phyloP scores from a whole-genome alignment of 2,888 invertebrate genomes.

The Coremacera marginata region DNA sequence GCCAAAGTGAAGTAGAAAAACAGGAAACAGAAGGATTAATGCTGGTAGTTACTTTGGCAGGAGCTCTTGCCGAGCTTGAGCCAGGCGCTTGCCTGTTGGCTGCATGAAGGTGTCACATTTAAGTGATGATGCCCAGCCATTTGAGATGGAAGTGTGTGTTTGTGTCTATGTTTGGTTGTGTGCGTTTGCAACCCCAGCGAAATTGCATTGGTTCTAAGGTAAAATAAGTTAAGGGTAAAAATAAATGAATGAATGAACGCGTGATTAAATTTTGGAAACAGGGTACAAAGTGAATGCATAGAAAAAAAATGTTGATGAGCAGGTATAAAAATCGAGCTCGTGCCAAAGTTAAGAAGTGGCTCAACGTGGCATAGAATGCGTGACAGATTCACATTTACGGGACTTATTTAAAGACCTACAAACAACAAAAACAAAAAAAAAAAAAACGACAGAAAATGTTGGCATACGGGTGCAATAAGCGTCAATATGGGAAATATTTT shows the following conservation, averaged over 20 bases:
- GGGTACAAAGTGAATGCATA: conserved; percentile 1
- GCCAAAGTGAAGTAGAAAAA: background rate
- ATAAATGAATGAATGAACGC: conserved; percentile 8
- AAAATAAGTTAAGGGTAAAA: conserved; percentile 34
- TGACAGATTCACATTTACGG: conserved; percentile 54
- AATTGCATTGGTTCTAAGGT: conserved; percentile 16
- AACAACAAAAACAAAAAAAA: background rate
- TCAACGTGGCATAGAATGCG: conserved; percentile 47
- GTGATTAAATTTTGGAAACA: background rate
- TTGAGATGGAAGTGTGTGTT: conserved; percentile 32
- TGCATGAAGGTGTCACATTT: conserved; percentile 55
- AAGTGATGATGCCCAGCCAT: conserved; percentile 40
- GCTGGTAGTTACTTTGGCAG: conserved; percentile 51
- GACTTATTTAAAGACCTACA: background rate
- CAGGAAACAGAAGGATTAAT: conserved; percentile 59
- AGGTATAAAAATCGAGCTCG: conserved; percentile 23
- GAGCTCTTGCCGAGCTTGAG: conserved; percentile 31
- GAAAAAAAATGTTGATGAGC: conserved; percentile 20
- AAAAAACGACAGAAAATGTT: conserved; percentile 53
- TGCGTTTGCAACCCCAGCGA: conserved; percentile 56
- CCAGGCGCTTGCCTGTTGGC: conserved; percentile 26
- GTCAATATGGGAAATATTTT: conserved; percentile 1
- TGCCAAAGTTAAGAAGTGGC: conserved; percentile 43
- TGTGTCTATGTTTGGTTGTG: conserved; percentile 34
- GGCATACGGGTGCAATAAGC: conserved; percentile 55